Conservation (phyloP, 2,113 vertebrate species). For the Trichomycterus rosablanca region DNA sequence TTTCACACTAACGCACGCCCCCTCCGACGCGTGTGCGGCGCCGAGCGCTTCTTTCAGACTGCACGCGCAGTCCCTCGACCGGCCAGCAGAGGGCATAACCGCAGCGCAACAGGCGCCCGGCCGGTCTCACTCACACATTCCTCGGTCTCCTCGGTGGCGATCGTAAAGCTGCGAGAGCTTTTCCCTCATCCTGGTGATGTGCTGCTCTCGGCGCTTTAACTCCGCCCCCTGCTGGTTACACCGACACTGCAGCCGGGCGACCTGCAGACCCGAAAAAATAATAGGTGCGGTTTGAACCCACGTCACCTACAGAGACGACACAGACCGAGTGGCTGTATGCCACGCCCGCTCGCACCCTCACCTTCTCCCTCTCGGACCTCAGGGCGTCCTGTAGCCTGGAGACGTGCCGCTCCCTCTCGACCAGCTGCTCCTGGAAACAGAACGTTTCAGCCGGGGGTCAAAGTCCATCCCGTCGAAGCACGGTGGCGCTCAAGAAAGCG, state of each 20-base stretch:
- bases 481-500: too few species aligned
- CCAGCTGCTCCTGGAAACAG: slow-evolving; percentile 55
- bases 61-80: too few species aligned
- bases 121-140: slow-evolving; percentile 57
- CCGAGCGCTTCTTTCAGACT: too few species aligned
- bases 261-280: slow-evolving; percentile 34
- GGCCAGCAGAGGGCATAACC: too few species aligned
- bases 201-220: slow-evolving; percentile 57
- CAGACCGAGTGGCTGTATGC: too few species aligned
- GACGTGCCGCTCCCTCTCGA: slow-evolving; percentile 56
- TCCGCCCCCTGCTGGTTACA: slow-evolving; percentile 58
- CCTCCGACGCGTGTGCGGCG: too few species aligned
- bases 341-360: slow-evolving; percentile 31
- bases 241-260: slow-evolving; percentile 51
- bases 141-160: slow-evolving; percentile 46
- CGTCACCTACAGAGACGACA: too few species aligned
- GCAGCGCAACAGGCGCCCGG: too few species aligned
- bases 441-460: too few species aligned
- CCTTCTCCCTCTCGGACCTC: slow-evolving; percentile 55
- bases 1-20: too few species aligned
- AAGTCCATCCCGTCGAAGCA: too few species aligned
- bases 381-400: slow-evolving; percentile 59
- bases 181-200: slow-evolving; percentile 53
- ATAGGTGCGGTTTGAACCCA: too few species aligned
- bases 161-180: slow-evolving; percentile 53